phyloP scores from a whole-genome alignment of 2,888 invertebrate species.

The Leucania comma region DNA sequence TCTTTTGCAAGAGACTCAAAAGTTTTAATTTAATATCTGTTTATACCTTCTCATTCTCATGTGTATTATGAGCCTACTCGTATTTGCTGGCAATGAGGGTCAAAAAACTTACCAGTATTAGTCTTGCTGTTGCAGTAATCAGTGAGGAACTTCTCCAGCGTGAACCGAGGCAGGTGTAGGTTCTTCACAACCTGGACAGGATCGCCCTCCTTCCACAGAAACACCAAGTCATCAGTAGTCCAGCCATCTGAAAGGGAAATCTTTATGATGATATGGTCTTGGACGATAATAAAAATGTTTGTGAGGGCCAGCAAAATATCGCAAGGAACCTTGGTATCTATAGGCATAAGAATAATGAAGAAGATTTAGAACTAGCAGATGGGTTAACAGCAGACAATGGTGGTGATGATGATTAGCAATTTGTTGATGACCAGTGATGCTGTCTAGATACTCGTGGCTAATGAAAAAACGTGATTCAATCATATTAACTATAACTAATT shows the following conservation, averaged over 20 bases:
- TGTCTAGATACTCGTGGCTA: conserved; percentile 22
- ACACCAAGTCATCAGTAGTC: conserved; percentile 98
- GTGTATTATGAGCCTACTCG: too few species aligned
- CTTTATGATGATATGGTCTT: conserved; percentile 16
- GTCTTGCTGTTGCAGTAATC: conserved; percentile 99
- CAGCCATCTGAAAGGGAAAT: conserved; percentile 95
- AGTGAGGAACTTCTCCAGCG: conserved; percentile 98
- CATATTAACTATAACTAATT: conserved; percentile 19
- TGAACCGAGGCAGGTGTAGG: conserved; percentile 98
- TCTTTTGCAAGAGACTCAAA: too few species aligned
- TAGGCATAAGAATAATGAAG: conserved; percentile 16
- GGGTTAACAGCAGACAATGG: conserved; percentile 15
- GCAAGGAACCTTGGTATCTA: conserved; percentile 1
- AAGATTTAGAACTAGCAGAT: conserved; percentile 25
- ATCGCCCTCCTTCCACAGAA: conserved; percentile 98
- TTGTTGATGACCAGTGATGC: conserved; percentile 31
- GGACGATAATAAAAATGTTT: background rate
- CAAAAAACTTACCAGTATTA: conserved; percentile 94
- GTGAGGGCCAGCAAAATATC: conserved; percentile 1
- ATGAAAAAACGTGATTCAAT: conserved; percentile 16
- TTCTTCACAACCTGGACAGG: conserved; percentile 99
- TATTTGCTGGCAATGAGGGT: too few species aligned
- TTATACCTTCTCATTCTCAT: too few species aligned
- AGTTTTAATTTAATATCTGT: too few species aligned
- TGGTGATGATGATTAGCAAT: conserved; percentile 26